Conservation (phyloP, 2,888 invertebrate genomes). For the Ochropleura plecta region DNA sequence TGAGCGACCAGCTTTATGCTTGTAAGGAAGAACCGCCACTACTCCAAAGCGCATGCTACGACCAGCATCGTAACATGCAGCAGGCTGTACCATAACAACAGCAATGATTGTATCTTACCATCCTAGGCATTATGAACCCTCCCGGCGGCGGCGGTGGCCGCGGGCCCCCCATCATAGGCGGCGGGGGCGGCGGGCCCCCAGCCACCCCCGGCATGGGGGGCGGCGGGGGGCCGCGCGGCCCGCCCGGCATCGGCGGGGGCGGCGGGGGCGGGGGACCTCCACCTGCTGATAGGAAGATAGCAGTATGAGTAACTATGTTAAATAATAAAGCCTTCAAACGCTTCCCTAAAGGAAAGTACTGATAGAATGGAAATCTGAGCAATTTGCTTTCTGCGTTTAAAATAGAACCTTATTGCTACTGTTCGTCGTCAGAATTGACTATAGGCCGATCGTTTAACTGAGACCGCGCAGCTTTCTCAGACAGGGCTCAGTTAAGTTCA, state of each 20-base stretch:
- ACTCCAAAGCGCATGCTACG: too few relatives aligned
- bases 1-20: too few relatives aligned
- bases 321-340: not conserved
- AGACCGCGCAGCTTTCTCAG: too few relatives aligned
- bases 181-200: slow-evolving; percentile 77
- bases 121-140: slow-evolving; percentile 78
- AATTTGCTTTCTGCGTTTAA: not conserved
- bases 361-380: not conserved
- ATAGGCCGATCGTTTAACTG: too few relatives aligned
- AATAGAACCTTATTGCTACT: not conserved
- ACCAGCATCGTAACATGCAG: too few relatives aligned
- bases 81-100: too few relatives aligned
- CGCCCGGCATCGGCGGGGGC: slow-evolving; percentile 85
- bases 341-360: not conserved
- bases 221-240: slow-evolving; percentile 90
- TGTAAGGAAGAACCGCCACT: too few relatives aligned
- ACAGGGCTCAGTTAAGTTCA: too few relatives aligned
- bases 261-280: slow-evolving; percentile 80
- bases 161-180: slow-evolving; percentile 81
- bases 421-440: too few relatives aligned
- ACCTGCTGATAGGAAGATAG: slow-evolving; percentile 60
- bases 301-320: not conserved
- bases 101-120: slow-evolving; percentile 72
- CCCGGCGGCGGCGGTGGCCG: slow-evolving; percentile 85
- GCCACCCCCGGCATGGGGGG: slow-evolving; percentile 88